phyloP scores from a whole-genome alignment of 2,113 vertebrate species.

The Notarius quadriscutis region DNA sequence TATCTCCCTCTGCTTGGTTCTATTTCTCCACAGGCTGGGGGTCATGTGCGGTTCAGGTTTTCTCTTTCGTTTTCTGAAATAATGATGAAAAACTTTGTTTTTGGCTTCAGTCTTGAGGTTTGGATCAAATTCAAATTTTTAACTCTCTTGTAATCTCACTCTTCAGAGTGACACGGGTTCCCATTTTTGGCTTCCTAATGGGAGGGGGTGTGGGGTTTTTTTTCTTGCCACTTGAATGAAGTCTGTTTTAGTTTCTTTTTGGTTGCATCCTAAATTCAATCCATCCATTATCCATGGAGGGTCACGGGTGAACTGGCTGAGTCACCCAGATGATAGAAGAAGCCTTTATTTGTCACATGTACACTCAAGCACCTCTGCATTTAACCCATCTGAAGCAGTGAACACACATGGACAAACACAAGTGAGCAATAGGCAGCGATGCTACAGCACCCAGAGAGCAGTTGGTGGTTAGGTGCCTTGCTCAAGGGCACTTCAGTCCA shows the following conservation, averaged over 20 bases:
- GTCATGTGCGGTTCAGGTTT: background rate
- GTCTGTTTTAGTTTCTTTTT: background rate
- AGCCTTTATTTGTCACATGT: too few species aligned
- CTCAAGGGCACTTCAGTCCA: too few species aligned
- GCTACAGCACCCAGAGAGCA: too few species aligned
- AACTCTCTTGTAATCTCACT: background rate
- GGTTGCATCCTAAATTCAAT: background rate
- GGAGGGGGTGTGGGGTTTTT: background rate
- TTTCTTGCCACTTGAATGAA: too few species aligned
- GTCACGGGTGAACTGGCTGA: too few species aligned
- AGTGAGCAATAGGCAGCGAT: too few species aligned
- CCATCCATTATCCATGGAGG: too few species aligned
- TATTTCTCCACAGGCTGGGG: background rate
- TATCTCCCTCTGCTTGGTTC: background rate
- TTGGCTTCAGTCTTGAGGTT: background rate
- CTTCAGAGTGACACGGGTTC: background rate
- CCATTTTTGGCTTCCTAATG: background rate
- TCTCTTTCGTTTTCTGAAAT: background rate
- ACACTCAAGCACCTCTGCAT: too few species aligned
- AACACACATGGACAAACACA: too few species aligned
- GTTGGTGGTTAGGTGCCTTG: too few species aligned
- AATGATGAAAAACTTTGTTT: slow-evolving; percentile 2
- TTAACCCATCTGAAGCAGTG: too few species aligned
- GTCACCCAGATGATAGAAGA: too few species aligned
- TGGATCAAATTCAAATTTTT: background rate